Evolutionary conservation across 2,113 vertebrate species (phyloP).

Genomic region (Hemiprocne comata): DNA sequence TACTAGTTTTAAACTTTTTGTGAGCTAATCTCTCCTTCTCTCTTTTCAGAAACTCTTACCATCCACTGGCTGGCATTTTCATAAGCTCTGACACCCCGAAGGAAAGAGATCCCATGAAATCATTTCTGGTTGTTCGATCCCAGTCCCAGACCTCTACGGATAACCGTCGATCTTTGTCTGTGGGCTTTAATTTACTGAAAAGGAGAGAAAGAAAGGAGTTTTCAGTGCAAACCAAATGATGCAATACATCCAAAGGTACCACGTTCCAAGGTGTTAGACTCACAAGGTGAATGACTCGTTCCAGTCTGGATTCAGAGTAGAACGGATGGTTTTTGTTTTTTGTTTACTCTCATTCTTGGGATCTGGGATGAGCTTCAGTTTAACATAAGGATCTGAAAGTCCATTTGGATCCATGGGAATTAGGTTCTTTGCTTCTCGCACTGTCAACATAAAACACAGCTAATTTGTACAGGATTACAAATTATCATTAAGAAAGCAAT

Average conservation of each 20-base stretch:
- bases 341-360: constrained; percentile 97
- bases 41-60: constrained; percentile 76
- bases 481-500: not conserved
- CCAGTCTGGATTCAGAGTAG: constrained; percentile 94
- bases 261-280: constrained; percentile 57
- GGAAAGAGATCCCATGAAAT: constrained; percentile 98
- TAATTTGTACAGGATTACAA: not conserved
- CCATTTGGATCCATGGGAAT: constrained; percentile 99
- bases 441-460: constrained; percentile 67
- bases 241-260: not conserved
- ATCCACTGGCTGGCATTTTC: constrained; percentile 89
- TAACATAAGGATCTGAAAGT: constrained; percentile 94
- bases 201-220: not conserved
- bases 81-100: constrained; percentile 96
- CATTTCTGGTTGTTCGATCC: constrained; percentile 95
- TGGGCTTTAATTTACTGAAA: constrained; percentile 89
- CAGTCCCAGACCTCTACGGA: constrained; percentile 97
- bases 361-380: constrained; percentile 96
- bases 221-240: not conserved
- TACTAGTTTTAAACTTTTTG: not conserved
- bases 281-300: constrained; percentile 94
- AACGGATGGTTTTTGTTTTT: constrained; percentile 96
- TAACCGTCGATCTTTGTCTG: constrained; percentile 92
- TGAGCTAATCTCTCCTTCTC: not conserved
- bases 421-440: constrained; percentile 93